These are phyloP conservation scores for Trematomus loennbergii DNA, from an alignment of 2,113 vertebrate species.

Conservation along the genomic window DNA sequence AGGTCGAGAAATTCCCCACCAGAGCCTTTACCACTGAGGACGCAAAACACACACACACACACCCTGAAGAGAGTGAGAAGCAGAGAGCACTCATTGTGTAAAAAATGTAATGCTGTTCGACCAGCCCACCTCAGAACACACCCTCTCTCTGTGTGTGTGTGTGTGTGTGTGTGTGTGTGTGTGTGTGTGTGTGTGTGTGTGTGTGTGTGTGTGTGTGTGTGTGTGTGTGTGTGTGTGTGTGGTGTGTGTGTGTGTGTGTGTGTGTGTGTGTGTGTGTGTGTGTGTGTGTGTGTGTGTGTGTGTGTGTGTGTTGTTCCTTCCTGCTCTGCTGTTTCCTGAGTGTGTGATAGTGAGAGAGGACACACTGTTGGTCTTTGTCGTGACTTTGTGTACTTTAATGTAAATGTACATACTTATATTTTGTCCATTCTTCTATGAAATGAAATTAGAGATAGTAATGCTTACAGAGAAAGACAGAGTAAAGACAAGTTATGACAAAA, in stretches of 20 bases:
- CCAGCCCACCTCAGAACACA: slow-evolving; percentile 7
- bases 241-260: too few species aligned
- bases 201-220: slow-evolving; percentile 44
- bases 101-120: slow-evolving; percentile 3
- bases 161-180: too few species aligned
- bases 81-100: neutral
- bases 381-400: too few species aligned
- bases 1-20: slow-evolving; percentile 25
- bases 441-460: too few species aligned
- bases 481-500: too few species aligned
- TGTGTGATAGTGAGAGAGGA: slow-evolving; percentile 6
- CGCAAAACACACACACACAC: slow-evolving; percentile 34
- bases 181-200: neutral
- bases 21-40: slow-evolving; percentile 16
- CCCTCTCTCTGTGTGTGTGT: neutral
- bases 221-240: too few species aligned
- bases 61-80: neutral
- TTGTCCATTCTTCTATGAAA: too few species aligned
- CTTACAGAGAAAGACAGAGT: too few species aligned
- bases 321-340: slow-evolving; percentile 58
- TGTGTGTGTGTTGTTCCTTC: slow-evolving; percentile 66
- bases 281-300: too few species aligned
- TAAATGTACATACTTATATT: too few species aligned
- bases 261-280: too few species aligned
- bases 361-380: too few species aligned